Evolutionary conservation across 2,888 invertebrate genomes (phyloP).

Genomic region (Amblyjoppa fuscipennis): DNA sequence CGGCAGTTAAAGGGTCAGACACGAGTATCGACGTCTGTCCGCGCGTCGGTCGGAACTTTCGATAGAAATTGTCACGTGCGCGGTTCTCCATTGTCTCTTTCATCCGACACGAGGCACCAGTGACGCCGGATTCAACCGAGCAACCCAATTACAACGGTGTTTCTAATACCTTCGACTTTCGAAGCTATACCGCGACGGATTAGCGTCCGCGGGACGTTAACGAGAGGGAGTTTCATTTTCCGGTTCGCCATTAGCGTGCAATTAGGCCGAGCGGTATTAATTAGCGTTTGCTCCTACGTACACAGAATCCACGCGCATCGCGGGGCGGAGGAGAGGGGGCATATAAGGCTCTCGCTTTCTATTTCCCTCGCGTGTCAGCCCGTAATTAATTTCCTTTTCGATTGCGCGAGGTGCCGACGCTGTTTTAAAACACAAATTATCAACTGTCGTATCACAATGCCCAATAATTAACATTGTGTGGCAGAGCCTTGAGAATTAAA

Average conservation of each 20-base stretch:
- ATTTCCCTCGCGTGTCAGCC: slow-evolving; percentile 73
- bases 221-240: slow-evolving; percentile 70
- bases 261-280: slow-evolving; percentile 67
- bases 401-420: slow-evolving; percentile 57
- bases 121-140: slow-evolving; percentile 14
- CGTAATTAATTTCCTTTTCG: slow-evolving; percentile 73
- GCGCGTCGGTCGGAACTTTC: slow-evolving; percentile 10
- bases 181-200: slow-evolving; percentile 49
- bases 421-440: slow-evolving; percentile 29
- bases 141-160: slow-evolving; percentile 63
- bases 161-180: slow-evolving; percentile 68
- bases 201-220: slow-evolving; percentile 60
- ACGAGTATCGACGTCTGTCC: background rate
- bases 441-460: background rate
- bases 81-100: background rate
- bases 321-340: slow-evolving; percentile 46
- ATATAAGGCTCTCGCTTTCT: slow-evolving; percentile 73
- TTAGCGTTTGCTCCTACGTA: slow-evolving; percentile 61
- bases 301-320: slow-evolving; percentile 21
- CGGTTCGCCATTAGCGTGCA: slow-evolving; percentile 66
- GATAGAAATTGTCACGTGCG: slow-evolving; percentile 2
- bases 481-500: background rate
- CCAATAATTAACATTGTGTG: background rate
- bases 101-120: slow-evolving; percentile 10
- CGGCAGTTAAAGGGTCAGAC: background rate